These are phyloP conservation scores for Sturmia bella DNA, from an alignment of 2,888 invertebrate species.

Conservation along the genomic window DNA sequence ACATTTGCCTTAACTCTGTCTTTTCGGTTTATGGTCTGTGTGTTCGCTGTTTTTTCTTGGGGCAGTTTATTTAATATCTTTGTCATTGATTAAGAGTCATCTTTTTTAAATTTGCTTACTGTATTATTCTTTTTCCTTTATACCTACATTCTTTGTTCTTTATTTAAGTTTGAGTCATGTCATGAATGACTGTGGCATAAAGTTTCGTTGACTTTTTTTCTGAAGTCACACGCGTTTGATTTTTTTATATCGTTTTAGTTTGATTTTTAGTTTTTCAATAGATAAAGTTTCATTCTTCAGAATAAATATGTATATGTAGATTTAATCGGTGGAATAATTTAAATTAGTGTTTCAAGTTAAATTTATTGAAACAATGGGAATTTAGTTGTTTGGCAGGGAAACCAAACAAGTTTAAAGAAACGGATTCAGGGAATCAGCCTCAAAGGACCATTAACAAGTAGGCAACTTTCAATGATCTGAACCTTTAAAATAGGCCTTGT, in stretches of 20 bases:
- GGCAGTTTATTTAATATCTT: conserved; percentile 13
- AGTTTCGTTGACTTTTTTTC: conserved; percentile 19
- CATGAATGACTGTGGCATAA: conserved; percentile 5
- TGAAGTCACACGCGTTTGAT: background rate
- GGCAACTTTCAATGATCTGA: too few species aligned
- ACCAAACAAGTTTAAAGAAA: too few species aligned
- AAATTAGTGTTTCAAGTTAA: too few species aligned
- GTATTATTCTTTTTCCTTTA: conserved; percentile 1
- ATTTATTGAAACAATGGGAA: too few species aligned
- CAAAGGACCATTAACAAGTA: too few species aligned
- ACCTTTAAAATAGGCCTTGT: too few species aligned
- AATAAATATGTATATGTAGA: background rate
- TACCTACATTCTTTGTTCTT: conserved; percentile 27
- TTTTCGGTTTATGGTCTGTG: conserved; percentile 30
- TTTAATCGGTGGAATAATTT: too few species aligned
- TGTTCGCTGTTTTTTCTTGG: conserved; percentile 28
- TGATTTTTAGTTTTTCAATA: background rate
- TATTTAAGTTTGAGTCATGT: conserved; percentile 47
- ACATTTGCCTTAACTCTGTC: conserved; percentile 32
- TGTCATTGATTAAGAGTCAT: conserved; percentile 53
- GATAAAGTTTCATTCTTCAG: conserved; percentile 26
- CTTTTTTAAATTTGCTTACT: conserved; percentile 16
- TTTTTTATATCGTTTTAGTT: background rate
- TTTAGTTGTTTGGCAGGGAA: too few species aligned
- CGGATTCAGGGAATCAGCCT: too few species aligned